These are phyloP conservation scores for Spheniscus humboldti DNA, from an alignment of 2,797 vertebrate species.

Conservation along the genomic window DNA sequence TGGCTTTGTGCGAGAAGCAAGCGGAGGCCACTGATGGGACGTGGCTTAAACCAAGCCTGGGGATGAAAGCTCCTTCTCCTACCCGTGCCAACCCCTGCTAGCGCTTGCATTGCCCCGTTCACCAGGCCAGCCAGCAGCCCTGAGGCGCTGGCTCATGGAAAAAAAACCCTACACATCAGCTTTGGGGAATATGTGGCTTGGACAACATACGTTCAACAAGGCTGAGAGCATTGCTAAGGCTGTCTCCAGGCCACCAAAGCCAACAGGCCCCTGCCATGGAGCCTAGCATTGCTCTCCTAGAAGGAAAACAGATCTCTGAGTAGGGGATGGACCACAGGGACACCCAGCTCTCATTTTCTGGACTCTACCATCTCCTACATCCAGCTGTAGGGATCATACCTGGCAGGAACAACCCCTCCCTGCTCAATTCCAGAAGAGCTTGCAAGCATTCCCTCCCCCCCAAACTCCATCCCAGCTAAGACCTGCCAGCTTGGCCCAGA, in stretches of 20 bases:
- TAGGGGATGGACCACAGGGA: neutral
- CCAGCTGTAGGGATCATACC: neutral
- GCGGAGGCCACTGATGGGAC: neutral
- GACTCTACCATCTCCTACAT: neutral
- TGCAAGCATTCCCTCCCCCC: neutral
- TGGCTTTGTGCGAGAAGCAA: neutral
- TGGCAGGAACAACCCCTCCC: neutral
- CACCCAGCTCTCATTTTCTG: neutral
- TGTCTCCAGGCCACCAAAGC: neutral
- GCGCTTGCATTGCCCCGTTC: neutral
- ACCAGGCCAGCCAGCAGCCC: neutral
- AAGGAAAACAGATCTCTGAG: neutral
- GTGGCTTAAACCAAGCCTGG: neutral
- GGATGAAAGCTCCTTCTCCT: neutral
- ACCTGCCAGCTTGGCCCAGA: neutral
- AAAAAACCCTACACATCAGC: neutral
- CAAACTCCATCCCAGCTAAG: neutral
- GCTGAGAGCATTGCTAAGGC: neutral
- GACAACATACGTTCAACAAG: fast-evolving
- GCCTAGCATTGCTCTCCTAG: neutral
- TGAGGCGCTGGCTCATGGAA: neutral
- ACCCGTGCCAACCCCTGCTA: fast-evolving
- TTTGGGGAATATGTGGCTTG: neutral
- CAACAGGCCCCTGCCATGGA: fast-evolving
- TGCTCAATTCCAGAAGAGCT: neutral